Evolutionary conservation across 1,140 invertebrate species (phyloP).

Genomic region (Heliconius congener): DNA sequence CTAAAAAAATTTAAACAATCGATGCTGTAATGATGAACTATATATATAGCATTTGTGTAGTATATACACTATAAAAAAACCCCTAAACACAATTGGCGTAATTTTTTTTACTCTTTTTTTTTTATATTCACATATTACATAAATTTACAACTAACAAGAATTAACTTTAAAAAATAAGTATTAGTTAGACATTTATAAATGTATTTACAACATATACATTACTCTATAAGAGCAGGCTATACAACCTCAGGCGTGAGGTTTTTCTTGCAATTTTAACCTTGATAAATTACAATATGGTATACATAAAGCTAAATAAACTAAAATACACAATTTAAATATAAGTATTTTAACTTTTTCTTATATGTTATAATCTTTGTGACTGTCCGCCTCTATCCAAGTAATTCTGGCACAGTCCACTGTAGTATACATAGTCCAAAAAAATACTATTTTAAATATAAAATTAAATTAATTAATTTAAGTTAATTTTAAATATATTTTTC

Average conservation of each 20-base stretch:
- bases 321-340: not conserved
- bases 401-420: not conserved
- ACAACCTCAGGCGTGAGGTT: slow-evolving; percentile 5
- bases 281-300: not conserved
- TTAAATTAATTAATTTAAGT: too few relatives aligned
- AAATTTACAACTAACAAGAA: not conserved
- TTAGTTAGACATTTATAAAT: not conserved
- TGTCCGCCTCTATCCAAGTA: not conserved
- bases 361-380: not conserved
- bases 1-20: not conserved
- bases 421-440: too few relatives aligned
- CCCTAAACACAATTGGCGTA: not conserved
- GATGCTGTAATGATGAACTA: not conserved
- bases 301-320: not conserved
- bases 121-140: not conserved
- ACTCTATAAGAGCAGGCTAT: slow-evolving; percentile 47
- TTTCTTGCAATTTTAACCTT: slow-evolving; percentile 1
- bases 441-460: too few relatives aligned
- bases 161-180: not conserved
- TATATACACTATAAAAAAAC: not conserved
- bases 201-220: slow-evolving; percentile 44
- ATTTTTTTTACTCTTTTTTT: too few relatives aligned
- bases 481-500: too few relatives aligned
- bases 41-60: not conserved
- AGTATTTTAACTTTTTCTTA: not conserved